A percentile compares a stretch with the other conserved stretches of the same genome.
Conservation (phyloP, 2,797 vertebrate species). For the Allobates femoralis region DNA sequence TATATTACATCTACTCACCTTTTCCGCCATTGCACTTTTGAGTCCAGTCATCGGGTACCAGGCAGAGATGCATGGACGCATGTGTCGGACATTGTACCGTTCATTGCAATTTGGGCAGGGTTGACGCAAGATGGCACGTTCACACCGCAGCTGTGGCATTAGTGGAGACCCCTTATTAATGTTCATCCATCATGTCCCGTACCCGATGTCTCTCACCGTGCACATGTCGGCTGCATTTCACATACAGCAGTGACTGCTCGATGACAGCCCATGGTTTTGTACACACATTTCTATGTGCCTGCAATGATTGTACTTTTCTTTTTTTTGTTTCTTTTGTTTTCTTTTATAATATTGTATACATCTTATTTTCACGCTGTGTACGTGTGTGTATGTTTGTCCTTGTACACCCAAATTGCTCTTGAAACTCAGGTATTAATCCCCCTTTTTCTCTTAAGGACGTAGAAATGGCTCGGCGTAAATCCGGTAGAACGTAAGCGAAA, state of each 20-base stretch:
- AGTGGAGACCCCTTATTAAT: neutral
- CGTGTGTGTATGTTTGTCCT: conserved; percentile 20
- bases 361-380: conserved; percentile 15
- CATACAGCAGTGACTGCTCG: conserved; percentile 13
- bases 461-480: conserved; percentile 14
- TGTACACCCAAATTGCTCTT: conserved; percentile 38
- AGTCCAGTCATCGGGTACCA: neutral
- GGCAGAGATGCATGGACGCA: neutral
- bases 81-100: neutral
- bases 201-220: neutral
- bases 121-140: too few species aligned
- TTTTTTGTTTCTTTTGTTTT: conserved; percentile 19
- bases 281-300: conserved; percentile 57
- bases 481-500: conserved; percentile 11
- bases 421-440: conserved; percentile 50
- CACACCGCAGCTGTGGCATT: neutral
- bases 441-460: neutral
- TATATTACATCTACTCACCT: neutral
- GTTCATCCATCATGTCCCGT: neutral
- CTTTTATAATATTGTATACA: conserved; percentile 19
- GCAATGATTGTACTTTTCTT: conserved; percentile 49
- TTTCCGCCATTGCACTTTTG: conserved; percentile 17
- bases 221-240: conserved; percentile 24
- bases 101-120: too few species aligned
- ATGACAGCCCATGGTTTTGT: conserved; percentile 19